Base-by-base conservation (phyloP, 2,797 vertebrate species). In the Sparus aurata region DNA sequence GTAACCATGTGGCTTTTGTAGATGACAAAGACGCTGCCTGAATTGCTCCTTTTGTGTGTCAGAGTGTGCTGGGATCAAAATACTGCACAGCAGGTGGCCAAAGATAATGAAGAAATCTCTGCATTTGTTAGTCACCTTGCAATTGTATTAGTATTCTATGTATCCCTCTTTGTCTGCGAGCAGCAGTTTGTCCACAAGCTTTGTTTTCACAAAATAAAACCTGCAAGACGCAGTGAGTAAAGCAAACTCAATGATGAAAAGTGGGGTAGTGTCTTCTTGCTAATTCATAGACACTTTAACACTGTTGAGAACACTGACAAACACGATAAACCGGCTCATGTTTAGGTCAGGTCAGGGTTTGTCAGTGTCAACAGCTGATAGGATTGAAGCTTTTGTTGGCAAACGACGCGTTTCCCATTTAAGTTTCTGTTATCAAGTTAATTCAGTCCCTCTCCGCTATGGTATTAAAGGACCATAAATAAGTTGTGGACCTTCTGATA, bases 341-440 rank as follows among this genome's bases (percentile, higher is more conserved):
- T 75, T 79, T 9, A 60, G 78, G 22, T 13, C 20, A 25, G 53
- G 18, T 66, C 11, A 5, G 30, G 68, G 55, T 78, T 79, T 52
- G n/a, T 64, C n/a, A 27, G 20, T 68, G 69, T 60, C 30, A 73
- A 20, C 66, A 64, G 77, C 72, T 68, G 64, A 84, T 66, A 34
- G 77, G 73, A 59, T 69, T 41, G 62, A 66, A 75, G 58, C 75
- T 67, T 46, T 62, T 75, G 86, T 91, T 85, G 80, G 81, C 80
- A 80, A 90, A 87, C 85, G 88, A 87, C 81, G 78, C 71, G 64
- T 69, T 80, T 75, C 27, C 74, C 62, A 50, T 68, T 52, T 61
- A 72, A 69, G 64, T 30, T 64, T 47, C 45, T 69, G 70, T 75
- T 70, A 69, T 80, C 54, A 63, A 70, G 52, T 55, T 46, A 25